These are phyloP conservation scores for Drepana falcataria DNA, from an alignment of 2,888 invertebrate genomes.

Conservation along the genomic window DNA sequence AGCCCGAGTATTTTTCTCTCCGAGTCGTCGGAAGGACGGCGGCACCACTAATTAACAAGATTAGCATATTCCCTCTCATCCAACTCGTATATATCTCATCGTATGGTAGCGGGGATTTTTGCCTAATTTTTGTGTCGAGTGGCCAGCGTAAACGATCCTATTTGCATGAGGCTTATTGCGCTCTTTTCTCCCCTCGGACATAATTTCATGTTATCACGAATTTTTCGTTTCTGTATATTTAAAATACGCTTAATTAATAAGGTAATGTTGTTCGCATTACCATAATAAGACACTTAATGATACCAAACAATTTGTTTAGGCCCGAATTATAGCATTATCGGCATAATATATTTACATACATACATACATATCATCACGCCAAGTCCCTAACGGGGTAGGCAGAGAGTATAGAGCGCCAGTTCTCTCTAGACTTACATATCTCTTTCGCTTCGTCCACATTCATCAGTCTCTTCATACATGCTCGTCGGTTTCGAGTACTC, in stretches of 20 bases:
- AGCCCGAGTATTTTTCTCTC: slow-evolving; percentile 66
- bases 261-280: background rate
- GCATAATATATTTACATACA: no score
- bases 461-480: no score
- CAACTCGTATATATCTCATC: slow-evolving; percentile 29
- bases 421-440: no score
- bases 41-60: slow-evolving; percentile 72
- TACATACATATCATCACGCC: no score
- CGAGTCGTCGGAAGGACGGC: slow-evolving; percentile 54
- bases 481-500: no score
- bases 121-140: slow-evolving; percentile 44
- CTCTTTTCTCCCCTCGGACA: slow-evolving; percentile 13
- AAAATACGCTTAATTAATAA: slow-evolving; percentile 1
- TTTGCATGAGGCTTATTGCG: slow-evolving; percentile 38
- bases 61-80: slow-evolving; percentile 67
- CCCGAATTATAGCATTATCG: no score
- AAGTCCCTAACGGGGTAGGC: no score
- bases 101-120: slow-evolving; percentile 41
- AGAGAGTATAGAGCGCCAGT: no score
- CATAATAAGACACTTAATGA: background rate
- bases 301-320: background rate
- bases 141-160: slow-evolving; percentile 35
- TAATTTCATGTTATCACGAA: slow-evolving; percentile 8
- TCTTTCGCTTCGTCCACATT: no score
- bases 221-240: slow-evolving; percentile 2